Conservation (phyloP, 2,797 vertebrate genomes). For the Tenualosa thibaudeaui region DNA sequence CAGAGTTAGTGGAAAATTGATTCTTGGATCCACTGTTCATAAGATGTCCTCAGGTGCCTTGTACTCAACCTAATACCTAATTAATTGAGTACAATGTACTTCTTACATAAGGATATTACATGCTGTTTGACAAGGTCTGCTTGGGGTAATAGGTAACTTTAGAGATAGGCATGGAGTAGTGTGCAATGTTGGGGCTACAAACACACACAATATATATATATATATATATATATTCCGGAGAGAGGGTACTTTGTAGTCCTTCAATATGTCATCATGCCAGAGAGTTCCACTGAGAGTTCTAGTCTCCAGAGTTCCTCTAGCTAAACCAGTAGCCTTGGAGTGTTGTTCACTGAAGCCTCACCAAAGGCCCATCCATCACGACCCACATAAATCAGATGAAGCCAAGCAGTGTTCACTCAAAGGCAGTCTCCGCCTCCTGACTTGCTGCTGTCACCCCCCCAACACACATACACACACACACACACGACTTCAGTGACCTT, state of each 20-base stretch:
- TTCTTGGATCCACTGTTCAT: background rate
- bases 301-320: background rate
- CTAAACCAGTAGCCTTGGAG: background rate
- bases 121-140: background rate
- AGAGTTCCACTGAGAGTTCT: background rate
- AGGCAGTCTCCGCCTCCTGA: background rate
- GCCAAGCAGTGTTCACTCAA: background rate
- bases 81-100: background rate
- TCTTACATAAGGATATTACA: conserved; percentile 6
- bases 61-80: background rate
- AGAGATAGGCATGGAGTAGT: background rate
- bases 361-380: background rate
- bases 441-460: background rate
- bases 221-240: too few relatives aligned
- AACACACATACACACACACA: too few relatives aligned
- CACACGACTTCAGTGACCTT: background rate
- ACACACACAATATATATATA: too few relatives aligned
- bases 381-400: background rate
- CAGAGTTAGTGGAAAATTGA: background rate
- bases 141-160: background rate
- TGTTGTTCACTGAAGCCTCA: background rate
- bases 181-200: too few relatives aligned
- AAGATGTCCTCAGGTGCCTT: background rate
- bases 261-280: background rate
- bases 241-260: background rate